A percentile compares a stretch with the other conserved stretches of the same genome.
Evolutionary conservation across 2,113 vertebrate genomes (phyloP).

Genomic region (Petaurus breviceps): DNA sequence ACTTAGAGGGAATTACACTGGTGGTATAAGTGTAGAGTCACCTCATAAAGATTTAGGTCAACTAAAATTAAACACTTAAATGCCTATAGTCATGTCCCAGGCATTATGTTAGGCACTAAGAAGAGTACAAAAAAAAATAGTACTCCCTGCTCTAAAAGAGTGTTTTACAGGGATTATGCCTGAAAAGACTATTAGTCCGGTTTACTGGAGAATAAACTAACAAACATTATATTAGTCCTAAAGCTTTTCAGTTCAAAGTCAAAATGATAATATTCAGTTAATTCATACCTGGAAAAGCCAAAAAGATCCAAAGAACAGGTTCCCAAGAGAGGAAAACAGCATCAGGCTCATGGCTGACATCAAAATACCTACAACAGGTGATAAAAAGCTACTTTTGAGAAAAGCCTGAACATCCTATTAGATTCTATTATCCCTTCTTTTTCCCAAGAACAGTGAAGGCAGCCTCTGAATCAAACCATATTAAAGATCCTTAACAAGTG

Average conservation of each 20-base stretch:
- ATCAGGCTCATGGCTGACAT: slow-evolving; percentile 92
- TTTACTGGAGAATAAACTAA: slow-evolving; percentile 22
- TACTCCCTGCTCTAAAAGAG: background rate
- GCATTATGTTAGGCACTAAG: background rate
- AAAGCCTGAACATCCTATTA: slow-evolving; percentile 15
- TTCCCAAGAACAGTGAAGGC: background rate
- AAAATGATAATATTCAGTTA: background rate
- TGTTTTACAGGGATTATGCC: background rate
- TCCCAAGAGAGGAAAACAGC: slow-evolving; percentile 90
- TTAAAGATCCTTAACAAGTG: background rate
- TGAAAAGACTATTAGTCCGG: background rate
- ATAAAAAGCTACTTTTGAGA: background rate
- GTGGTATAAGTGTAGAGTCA: background rate
- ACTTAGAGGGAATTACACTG: background rate
- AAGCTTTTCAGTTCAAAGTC: background rate
- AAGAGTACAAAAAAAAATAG: background rate
- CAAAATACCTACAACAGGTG: slow-evolving; percentile 86
- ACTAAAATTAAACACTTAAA: background rate
- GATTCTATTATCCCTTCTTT: background rate
- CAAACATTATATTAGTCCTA: background rate
- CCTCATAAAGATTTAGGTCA: background rate
- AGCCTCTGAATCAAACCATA: background rate
- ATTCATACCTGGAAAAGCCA: slow-evolving; percentile 91
- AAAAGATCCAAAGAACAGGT: slow-evolving; percentile 91
- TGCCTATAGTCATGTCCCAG: background rate